phyloP scores from a whole-genome alignment of 2,888 invertebrate species.

The Rosalia funebris region DNA sequence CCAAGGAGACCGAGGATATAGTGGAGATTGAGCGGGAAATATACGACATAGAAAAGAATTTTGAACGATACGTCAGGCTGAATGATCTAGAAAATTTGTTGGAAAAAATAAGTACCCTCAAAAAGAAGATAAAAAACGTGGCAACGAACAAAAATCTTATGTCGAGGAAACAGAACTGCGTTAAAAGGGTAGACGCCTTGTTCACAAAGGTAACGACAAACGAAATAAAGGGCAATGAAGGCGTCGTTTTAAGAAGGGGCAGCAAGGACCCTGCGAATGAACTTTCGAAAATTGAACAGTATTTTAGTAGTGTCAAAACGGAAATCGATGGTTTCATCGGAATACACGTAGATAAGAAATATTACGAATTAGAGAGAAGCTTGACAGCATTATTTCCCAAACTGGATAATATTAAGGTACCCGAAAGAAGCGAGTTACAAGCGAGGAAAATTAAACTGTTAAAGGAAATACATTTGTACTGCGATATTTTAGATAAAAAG shows the following conservation, averaged over 20 bases:
- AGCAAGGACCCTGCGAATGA: not conserved
- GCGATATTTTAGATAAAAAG: constrained; percentile 2
- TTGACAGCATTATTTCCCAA: constrained; percentile 3
- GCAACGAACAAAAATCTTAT: constrained; percentile 34
- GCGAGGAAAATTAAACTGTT: constrained; percentile 1
- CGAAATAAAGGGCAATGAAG: constrained; percentile 4
- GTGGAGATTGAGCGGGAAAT: constrained; percentile 42
- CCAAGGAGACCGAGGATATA: constrained; percentile 42
- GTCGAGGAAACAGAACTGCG: constrained; percentile 36
- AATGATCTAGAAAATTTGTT: constrained; percentile 25
- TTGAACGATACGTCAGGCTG: constrained; percentile 25
- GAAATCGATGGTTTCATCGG: constrained; percentile 22
- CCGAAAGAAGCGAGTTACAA: constrained; percentile 2
- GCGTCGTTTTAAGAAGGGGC: not conserved
- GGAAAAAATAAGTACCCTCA: constrained; percentile 15
- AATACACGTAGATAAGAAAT: constrained; percentile 17
- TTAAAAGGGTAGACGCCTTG: constrained; percentile 31
- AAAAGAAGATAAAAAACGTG: constrained; percentile 11
- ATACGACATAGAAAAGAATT: constrained; percentile 33
- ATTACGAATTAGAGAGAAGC: constrained; percentile 17
- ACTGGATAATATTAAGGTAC: constrained; percentile 12
- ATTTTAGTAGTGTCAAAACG: not conserved
- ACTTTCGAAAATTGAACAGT: constrained; percentile 1
- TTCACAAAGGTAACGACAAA: constrained; percentile 26
- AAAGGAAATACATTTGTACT: constrained; percentile 1